Evolutionary conservation across 64 coral and sea anemone species (phyloP), one percentile per base, ranked within the genome.

Genomic region (Actinia equina): DNA sequence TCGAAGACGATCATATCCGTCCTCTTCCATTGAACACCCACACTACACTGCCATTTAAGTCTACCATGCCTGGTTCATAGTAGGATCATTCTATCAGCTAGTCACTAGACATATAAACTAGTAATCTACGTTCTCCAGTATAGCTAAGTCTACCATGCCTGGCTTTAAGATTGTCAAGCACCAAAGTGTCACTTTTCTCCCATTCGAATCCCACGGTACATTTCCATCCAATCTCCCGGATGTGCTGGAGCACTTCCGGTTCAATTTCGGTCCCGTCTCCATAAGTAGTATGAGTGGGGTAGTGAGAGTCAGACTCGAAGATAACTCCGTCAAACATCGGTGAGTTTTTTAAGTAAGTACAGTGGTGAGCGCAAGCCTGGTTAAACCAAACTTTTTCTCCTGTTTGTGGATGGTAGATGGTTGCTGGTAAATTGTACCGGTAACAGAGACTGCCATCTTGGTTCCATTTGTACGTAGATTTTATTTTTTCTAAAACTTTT

Each of bases 361-460:
- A 88, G 57, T 95, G 96, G 44, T 95, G 89, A 8, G 89, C 84
- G 65, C 79, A 71, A 6, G 85, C 54, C 80, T 98, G 93, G 59
- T 89, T 98, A 25, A 98, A 98, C 96, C 96, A 98, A 12, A 94
- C 76, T 45, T 88, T 55, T 43, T 90, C 90, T n/a, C 93, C 96
- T 60, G 89, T 98, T 64, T 59, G 30, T 77, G 93, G 93, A 82
- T 98, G 96, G 55, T 69, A 84, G n/a, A 78, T 71, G 26, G 84
- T 77, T 43, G 96, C 87, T 14, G 87, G 57, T 44, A 95, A 87
- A 9, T 64, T 83, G 58, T 86, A 86, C 93, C 96, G 94, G 27
- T 88, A 98, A 1, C 61, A 88, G 20, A 98, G 43, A 49, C 49
- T 60, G 12, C 18, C 55, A 15, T 79, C 86, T 8, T 83, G 41